Percentiles rank a stretch among this genome's conserved stretches.
These are phyloP conservation scores for Chalcis sispes DNA, from an alignment of 2,888 invertebrate species.

Conservation along the genomic window DNA sequence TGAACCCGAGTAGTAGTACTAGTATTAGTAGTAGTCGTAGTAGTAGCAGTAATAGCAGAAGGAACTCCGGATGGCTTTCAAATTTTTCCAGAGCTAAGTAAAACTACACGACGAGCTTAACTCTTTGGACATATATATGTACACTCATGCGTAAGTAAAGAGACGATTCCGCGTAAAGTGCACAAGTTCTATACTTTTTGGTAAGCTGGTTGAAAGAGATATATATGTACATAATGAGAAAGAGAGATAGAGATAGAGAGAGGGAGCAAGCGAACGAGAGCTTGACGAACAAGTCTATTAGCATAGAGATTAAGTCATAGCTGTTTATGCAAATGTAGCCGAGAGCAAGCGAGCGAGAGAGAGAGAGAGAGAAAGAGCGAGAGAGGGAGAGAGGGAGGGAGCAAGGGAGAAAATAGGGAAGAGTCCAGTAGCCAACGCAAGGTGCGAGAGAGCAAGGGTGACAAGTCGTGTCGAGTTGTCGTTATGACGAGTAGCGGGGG, in stretches of 20 bases:
- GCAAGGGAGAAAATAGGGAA: constrained; percentile 52
- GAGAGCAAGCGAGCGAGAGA: not conserved
- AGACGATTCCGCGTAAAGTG: too few relatives aligned
- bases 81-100: too few relatives aligned
- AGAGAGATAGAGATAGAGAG: not conserved
- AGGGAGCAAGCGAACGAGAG: constrained; percentile 3
- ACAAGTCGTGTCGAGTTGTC: constrained; percentile 61
- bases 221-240: not conserved
- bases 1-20: too few relatives aligned
- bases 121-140: not conserved
- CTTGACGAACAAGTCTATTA: constrained; percentile 70
- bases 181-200: too few relatives aligned
- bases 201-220: too few relatives aligned
- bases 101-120: too few relatives aligned
- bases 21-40: too few relatives aligned
- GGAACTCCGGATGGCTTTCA: too few relatives aligned
- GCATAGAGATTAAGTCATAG: constrained; percentile 75
- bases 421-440: constrained; percentile 38
- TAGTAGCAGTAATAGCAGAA: too few relatives aligned
- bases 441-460: constrained; percentile 41
- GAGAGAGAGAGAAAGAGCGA: constrained; percentile 33
- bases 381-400: constrained; percentile 21
- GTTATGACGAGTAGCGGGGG: too few relatives aligned
- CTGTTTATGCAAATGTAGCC: constrained; percentile 72
- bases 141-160: not conserved